Percentiles rank a stretch among this genome's conserved stretches.
These are phyloP conservation scores for Trididemnum clinides DNA, from an alignment of 23 tunicate genomes.

Conservation along the genomic window DNA sequence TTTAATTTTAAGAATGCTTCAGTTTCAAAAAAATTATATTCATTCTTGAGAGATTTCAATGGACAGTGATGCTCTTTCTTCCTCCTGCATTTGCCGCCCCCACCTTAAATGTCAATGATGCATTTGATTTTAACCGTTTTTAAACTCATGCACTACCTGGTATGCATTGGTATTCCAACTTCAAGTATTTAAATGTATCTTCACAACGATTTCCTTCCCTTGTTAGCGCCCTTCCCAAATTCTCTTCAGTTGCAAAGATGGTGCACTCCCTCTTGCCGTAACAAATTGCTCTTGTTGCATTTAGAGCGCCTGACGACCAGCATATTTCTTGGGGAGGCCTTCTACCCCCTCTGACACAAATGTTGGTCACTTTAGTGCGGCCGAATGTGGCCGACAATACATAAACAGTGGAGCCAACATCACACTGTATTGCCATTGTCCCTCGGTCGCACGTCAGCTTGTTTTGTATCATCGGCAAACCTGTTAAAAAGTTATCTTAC, in stretches of 20 bases:
- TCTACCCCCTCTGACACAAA: neutral
- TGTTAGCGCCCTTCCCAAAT: slow-evolving; percentile 9
- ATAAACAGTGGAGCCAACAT: neutral
- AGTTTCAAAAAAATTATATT: no score
- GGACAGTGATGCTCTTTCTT: no score
- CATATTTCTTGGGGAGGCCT: neutral
- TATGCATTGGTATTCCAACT: slow-evolving; percentile 7
- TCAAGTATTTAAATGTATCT: slow-evolving; percentile 5
- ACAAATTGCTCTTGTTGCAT: slow-evolving; percentile 3
- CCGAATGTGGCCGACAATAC: slow-evolving; percentile 7
- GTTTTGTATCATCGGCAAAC: neutral
- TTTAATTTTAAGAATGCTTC: no score
- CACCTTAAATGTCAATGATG: no score
- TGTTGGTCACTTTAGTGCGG: neutral
- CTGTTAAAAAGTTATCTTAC: no score
- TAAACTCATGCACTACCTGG: slow-evolving; percentile 31
- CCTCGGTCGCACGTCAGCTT: slow-evolving; percentile 18
- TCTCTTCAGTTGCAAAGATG: neutral
- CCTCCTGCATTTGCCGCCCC: no score
- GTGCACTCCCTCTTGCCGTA: slow-evolving; percentile 17
- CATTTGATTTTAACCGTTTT: no score
- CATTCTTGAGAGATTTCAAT: no score
- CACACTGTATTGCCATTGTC: slow-evolving; percentile 13
- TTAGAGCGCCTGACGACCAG: neutral
- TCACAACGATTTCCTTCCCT: slow-evolving; percentile 1